phyloP scores from a whole-genome alignment of 2,797 vertebrate genomes.

The Hybognathus amarus region DNA sequence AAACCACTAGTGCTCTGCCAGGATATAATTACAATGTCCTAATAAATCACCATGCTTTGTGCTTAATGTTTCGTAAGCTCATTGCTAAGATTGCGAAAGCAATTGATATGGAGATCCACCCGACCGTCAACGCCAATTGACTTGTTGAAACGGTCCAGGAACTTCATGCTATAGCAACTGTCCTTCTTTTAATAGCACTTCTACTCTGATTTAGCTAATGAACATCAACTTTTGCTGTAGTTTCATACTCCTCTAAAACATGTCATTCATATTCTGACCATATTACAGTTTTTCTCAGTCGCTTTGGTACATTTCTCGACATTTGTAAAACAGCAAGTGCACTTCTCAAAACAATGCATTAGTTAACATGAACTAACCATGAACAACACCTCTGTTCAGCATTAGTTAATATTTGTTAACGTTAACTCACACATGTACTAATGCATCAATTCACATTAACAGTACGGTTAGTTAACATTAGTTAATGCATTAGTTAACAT shows the following conservation, averaged over 20 bases:
- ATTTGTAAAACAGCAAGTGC: too few species aligned
- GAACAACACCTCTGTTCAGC: too few species aligned
- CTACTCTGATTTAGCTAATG: background rate
- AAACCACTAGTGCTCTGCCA: slow-evolving; percentile 26
- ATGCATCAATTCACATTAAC: too few species aligned
- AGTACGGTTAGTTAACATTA: too few species aligned
- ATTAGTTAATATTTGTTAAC: too few species aligned
- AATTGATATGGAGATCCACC: slow-evolving; percentile 51
- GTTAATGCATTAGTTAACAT: too few species aligned
- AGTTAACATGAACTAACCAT: too few species aligned
- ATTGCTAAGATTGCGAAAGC: slow-evolving; percentile 56
- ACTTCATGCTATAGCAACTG: slow-evolving; percentile 4
- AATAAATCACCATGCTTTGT: slow-evolving; percentile 63
- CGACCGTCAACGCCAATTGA: slow-evolving; percentile 37
- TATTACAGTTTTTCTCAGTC: too few species aligned
- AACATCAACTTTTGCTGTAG: background rate
- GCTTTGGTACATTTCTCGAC: too few species aligned
- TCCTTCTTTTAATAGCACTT: background rate
- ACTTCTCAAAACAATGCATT: too few species aligned
- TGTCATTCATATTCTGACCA: background rate
- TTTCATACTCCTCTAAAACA: background rate
- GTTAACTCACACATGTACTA: too few species aligned
- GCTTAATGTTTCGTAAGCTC: slow-evolving; percentile 60
- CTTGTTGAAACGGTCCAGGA: slow-evolving; percentile 24
- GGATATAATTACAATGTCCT: slow-evolving; percentile 58